Base-by-base conservation (phyloP, 64 coral and sea anemone species). In the Hydrozoanthus tunicans region DNA sequence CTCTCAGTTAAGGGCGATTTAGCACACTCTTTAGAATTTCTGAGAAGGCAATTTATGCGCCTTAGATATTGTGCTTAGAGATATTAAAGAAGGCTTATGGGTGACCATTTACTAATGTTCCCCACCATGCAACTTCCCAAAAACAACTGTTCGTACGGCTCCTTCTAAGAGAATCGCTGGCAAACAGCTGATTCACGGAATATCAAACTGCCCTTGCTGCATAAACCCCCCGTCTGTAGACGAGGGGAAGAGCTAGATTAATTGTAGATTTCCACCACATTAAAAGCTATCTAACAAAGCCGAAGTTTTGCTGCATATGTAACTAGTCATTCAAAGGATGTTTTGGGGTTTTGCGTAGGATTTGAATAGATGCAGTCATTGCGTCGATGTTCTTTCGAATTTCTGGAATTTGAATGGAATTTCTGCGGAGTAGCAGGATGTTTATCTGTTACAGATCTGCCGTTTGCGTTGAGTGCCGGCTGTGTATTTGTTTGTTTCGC, bases 321-420 rank as follows among this genome's bases (percentile, higher is more conserved):
- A 25, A 0, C 10, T 53, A 79, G 77, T 79, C 5, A 26, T 79
- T 54, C 5, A 79, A 79, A 79, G 53, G 5, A 51, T 5, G 12
- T 79, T 79, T 60, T 79, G 77, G 43, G 14, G 14, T 24, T 78
- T 70, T 51, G 5, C 77, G 15, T 79, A 51, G 77, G 77, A 79
- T 60, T 60, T 79, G 13, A 79, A 79, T 11, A 10, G 4, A 11
- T 10, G 63, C 63, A 14, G 17, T 15, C 63, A 65, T 70, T 23
- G 25, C 68, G 68, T 70, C 68, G 68, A 70, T 70, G 25, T 70
- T 5, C 17, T 70, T 23, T 24, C 9, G 68, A 70, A 15, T 68
- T 68, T 68, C 65, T 68, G 9, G 77, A 26, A 54, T 54, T 79
- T 79, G 3, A 32, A 60, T 79, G 17, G 52, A 79, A 60, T 60